Evolutionary conservation across 2,113 vertebrate genomes (phyloP).

Genomic region (Oxygymnocypris stewartii): DNA sequence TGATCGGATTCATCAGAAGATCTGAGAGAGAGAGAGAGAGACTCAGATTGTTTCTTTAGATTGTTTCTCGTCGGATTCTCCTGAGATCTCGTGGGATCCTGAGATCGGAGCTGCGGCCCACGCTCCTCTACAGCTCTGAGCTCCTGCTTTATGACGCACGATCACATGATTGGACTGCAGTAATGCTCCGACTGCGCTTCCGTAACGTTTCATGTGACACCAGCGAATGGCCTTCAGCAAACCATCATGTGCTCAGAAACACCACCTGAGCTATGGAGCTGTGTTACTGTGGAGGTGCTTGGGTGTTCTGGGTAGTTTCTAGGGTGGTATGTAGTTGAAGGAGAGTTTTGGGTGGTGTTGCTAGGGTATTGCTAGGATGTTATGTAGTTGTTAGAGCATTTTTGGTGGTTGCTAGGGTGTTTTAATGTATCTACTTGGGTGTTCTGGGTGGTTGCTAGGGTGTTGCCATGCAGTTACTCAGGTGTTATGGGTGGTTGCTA

Average conservation of each 20-base stretch:
- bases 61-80: background rate
- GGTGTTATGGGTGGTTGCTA: too few species aligned
- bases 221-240: background rate
- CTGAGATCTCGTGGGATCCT: background rate
- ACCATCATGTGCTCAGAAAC: background rate
- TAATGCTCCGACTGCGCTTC: background rate
- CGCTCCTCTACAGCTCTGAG: background rate
- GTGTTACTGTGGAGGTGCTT: too few species aligned
- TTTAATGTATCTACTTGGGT: too few species aligned
- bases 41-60: background rate
- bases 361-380: too few species aligned
- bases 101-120: background rate
- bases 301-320: too few species aligned
- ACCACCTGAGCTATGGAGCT: background rate
- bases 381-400: too few species aligned
- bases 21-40: background rate
- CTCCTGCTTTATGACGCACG: background rate
- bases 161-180: background rate
- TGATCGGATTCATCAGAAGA: background rate
- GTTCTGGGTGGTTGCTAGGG: too few species aligned
- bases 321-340: too few species aligned
- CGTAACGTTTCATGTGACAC: background rate
- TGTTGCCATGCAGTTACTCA: too few species aligned
- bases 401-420: too few species aligned
- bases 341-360: too few species aligned